phyloP scores from a whole-genome alignment of 2,797 vertebrate species.

The Eutrigla gurnardus region DNA sequence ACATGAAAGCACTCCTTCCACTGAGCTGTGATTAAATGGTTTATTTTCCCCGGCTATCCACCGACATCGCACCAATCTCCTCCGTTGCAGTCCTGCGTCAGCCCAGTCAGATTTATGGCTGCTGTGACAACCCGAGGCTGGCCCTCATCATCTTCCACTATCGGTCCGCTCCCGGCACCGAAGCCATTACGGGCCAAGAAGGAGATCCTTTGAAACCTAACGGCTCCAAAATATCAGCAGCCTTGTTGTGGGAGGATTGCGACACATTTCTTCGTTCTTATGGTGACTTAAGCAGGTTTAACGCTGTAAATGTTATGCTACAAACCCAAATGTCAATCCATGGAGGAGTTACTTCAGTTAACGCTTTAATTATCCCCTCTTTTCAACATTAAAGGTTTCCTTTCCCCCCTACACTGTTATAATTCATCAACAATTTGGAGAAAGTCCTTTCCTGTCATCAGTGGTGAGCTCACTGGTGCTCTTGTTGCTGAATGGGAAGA shows the following conservation, averaged over 20 bases:
- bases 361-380: too few relatives aligned
- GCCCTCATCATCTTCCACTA: slow-evolving; percentile 38
- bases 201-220: slow-evolving; percentile 26
- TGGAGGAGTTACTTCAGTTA: too few relatives aligned
- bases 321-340: neutral
- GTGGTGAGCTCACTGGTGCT: slow-evolving; percentile 2
- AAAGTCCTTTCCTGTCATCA: neutral
- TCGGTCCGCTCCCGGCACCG: slow-evolving; percentile 9
- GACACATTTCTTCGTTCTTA: neutral
- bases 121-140: slow-evolving; percentile 28
- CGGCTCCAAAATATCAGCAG: slow-evolving; percentile 5
- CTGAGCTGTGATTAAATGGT: slow-evolving; percentile 17
- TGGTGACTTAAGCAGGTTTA: neutral
- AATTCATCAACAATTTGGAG: neutral
- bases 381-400: neutral
- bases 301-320: neutral
- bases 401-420: too few relatives aligned
- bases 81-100: slow-evolving; percentile 30
- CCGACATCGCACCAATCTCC: slow-evolving; percentile 45
- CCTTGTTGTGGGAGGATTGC: neutral
- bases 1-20: slow-evolving; percentile 32
- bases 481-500: neutral
- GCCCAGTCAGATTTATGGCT: slow-evolving; percentile 41
- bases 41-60: slow-evolving; percentile 22
- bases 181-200: slow-evolving; percentile 19